Conservation (phyloP, 2,888 invertebrate species). For the Oscheius onirici region DNA sequence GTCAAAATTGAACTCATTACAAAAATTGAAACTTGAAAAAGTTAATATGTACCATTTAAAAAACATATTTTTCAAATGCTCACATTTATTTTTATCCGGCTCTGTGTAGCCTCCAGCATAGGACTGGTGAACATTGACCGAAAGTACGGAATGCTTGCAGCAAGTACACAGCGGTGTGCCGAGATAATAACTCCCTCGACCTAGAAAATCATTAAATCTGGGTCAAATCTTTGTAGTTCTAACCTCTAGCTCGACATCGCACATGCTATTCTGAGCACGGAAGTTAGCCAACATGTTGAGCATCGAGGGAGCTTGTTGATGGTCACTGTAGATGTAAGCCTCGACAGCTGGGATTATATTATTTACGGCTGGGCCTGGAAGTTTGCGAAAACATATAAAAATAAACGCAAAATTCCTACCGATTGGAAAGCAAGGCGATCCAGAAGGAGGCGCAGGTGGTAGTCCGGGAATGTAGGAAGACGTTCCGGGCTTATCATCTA, state of each 20-base stretch:
- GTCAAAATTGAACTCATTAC: too few species aligned
- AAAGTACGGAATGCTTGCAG: conserved; percentile 74
- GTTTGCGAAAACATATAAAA: background rate
- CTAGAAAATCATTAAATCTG: conserved; percentile 31
- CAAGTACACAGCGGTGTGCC: conserved; percentile 73
- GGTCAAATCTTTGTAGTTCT: background rate
- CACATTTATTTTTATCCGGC: conserved; percentile 36
- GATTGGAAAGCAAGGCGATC: background rate
- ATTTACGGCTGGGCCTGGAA: background rate
- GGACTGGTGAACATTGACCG: conserved; percentile 74
- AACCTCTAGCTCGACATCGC: conserved; percentile 62
- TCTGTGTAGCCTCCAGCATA: conserved; percentile 62
- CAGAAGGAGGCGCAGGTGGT: background rate
- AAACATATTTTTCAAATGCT: conserved; percentile 40
- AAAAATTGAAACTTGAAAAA: too few species aligned
- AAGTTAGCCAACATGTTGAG: conserved; percentile 38
- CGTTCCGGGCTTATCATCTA: background rate
- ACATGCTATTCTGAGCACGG: conserved; percentile 45
- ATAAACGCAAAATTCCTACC: background rate
- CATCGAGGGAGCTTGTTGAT: conserved; percentile 19
- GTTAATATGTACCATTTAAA: background rate
- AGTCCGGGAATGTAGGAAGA: background rate
- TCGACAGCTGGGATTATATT: conserved; percentile 13
- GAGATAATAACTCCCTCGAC: conserved; percentile 48
- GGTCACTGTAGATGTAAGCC: conserved; percentile 22